Evolutionary conservation across 2,113 vertebrate species (phyloP).

Genomic region (Sula dactylatra): DNA sequence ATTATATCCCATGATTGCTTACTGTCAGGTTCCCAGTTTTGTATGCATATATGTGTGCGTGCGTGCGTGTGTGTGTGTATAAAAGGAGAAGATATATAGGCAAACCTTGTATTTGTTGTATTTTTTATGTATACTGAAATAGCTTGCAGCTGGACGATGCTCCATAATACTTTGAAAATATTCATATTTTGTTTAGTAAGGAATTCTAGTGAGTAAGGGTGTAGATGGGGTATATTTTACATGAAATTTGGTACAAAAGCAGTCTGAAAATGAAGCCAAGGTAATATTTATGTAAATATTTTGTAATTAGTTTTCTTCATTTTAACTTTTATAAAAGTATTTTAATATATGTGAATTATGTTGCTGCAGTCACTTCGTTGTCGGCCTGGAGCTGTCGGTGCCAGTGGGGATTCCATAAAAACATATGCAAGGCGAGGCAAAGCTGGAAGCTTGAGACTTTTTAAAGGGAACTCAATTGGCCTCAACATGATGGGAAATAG

Average conservation of each 20-base stretch:
- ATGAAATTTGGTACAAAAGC: neutral
- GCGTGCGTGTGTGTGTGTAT: neutral
- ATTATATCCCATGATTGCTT: neutral
- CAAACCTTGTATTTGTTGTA: neutral
- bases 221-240: neutral
- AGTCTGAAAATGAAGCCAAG: neutral
- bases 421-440: constrained; percentile 81
- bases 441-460: constrained; percentile 66
- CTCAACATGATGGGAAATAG: constrained; percentile 82
- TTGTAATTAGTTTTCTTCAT: neutral
- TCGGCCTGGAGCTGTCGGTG: constrained; percentile 74
- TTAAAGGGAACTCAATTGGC: constrained; percentile 79
- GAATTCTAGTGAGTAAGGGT: neutral
- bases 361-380: constrained; percentile 70
- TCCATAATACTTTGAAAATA: neutral
- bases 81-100: neutral
- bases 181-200: neutral
- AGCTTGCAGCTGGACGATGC: neutral
- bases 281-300: neutral
- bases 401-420: constrained; percentile 76
- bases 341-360: neutral
- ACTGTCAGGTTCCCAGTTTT: neutral
- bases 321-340: neutral
- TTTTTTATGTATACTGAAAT: neutral
- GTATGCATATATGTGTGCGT: neutral